phyloP scores from a whole-genome alignment of 2,797 vertebrate genomes.

The Danio tinwini region DNA sequence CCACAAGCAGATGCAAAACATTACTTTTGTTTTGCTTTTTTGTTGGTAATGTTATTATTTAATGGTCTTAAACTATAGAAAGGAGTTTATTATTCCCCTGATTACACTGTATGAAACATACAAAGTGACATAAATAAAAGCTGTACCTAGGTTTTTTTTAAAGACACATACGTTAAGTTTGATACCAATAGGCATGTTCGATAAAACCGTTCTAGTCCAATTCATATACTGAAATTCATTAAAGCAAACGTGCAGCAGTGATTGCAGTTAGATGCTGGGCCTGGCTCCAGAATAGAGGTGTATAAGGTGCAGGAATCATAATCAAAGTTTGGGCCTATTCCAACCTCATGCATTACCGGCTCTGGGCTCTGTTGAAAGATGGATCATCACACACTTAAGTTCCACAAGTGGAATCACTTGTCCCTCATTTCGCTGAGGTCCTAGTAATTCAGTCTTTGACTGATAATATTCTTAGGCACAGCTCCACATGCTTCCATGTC shows the following conservation, averaged over 20 bases:
- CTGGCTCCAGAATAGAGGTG: slow-evolving; percentile 61
- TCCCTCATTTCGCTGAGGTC: slow-evolving; percentile 71
- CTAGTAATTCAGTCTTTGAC: slow-evolving; percentile 72
- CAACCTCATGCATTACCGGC: slow-evolving; percentile 68
- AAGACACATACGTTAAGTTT: slow-evolving; percentile 6
- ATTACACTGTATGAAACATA: not conserved
- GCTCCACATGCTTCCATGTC: slow-evolving; percentile 65
- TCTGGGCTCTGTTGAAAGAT: slow-evolving; percentile 50
- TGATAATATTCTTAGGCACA: slow-evolving; percentile 70
- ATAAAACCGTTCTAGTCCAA: slow-evolving; percentile 53
- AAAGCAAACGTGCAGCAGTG: slow-evolving; percentile 65
- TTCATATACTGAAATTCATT: slow-evolving; percentile 63
- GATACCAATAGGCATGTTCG: slow-evolving; percentile 36
- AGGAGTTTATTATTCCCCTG: not conserved
- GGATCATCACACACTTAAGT: slow-evolving; percentile 55
- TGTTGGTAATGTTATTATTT: not conserved
- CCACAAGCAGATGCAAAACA: slow-evolving; percentile 23
- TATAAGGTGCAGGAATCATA: slow-evolving; percentile 66
- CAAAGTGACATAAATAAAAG: not conserved
- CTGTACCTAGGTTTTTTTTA: not conserved
- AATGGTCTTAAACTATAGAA: not conserved
- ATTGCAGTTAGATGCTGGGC: slow-evolving; percentile 62
- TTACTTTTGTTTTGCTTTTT: slow-evolving; percentile 1
- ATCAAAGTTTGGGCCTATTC: slow-evolving; percentile 73
- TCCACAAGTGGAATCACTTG: slow-evolving; percentile 55